Evolutionary conservation across 1,140 invertebrate genomes (phyloP).

Genomic region (Wiebesia pumilae): DNA sequence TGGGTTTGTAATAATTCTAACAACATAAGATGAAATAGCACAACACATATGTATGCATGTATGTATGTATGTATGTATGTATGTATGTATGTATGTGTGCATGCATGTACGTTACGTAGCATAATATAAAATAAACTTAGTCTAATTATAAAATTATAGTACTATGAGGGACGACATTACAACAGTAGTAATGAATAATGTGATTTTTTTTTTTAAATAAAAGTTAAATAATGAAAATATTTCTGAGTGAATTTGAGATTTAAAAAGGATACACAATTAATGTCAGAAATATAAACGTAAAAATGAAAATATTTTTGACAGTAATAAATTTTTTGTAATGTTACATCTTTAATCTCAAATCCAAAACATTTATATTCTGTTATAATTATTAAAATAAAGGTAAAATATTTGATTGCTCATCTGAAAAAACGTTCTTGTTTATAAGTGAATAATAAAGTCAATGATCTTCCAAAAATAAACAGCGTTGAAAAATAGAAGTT

Average conservation of each 20-base stretch:
- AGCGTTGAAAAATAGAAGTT: slow-evolving; percentile 28
- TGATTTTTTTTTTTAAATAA: slow-evolving; percentile 28
- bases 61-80: neutral
- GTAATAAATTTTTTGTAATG: neutral
- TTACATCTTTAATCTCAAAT: slow-evolving; percentile 1
- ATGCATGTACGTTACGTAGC: neutral
- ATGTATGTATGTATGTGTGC: neutral
- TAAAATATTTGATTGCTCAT: neutral
- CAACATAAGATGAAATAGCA: neutral
- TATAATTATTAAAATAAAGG: slow-evolving; percentile 13
- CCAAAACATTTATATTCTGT: slow-evolving; percentile 14
- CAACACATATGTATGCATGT: neutral
- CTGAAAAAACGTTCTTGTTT: neutral
- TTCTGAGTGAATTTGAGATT: slow-evolving; percentile 1
- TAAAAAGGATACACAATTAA: neutral
- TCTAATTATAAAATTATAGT: neutral
- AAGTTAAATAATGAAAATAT: slow-evolving; percentile 29
- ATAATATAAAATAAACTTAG: neutral
- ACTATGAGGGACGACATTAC: neutral
- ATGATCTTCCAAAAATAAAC: neutral
- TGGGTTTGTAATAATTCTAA: slow-evolving; percentile 14
- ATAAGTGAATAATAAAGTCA: neutral
- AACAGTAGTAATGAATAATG: neutral
- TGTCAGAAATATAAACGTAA: neutral
- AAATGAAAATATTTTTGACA: neutral